Base-by-base conservation (phyloP, 2,797 vertebrate genomes). In the Phoxinus dragarum region DNA sequence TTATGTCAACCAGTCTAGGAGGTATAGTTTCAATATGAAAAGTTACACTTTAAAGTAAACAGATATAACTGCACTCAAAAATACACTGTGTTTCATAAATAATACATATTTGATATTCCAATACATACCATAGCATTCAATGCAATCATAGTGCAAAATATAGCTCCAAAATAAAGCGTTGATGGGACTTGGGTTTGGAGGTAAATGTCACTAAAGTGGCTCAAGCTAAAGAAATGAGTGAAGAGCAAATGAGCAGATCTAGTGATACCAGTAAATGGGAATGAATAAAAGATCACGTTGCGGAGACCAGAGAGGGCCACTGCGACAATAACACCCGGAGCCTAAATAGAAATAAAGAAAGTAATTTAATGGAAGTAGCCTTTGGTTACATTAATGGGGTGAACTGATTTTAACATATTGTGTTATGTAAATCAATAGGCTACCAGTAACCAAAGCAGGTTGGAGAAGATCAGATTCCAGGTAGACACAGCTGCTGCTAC, bases 61-160 rank as follows among this genome's bases (percentile, higher is more conserved):
- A 23, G 23, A 19, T 76, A 54, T 23, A 52, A 80, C 42, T 66
- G 14, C 59, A 66, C 40, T 66, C 6, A 64, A 12, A 84, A 42
- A 21, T 14, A 71, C 1, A 21, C 10, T 6, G 44, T 38, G 21
- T n/a, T 36, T 67, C 11, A 44, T 76, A 3, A 56, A 17, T 76
- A 27, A 42, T 52, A 59, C 3, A 66, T 66, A 66, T 66, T 66
- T 76, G 11, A 78, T 66, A 40, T 14, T 86, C 16, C 9, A 36
- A 38, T 71, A 92, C 92, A 3, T 94, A 97, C 96, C 95, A 90
- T 31, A 86, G 90, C 87, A 59, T 90, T 92, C 90, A 93, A 92
- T n/a, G 92, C 6, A 3, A 90, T 14, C 52, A 76, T 71, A 1
- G 89, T 80, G 36, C 92, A 85, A 64, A 88, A 88, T 7, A 95